These are phyloP conservation scores for Actinemys pallida DNA, from an alignment of 2,113 vertebrate species.

Conservation along the genomic window DNA sequence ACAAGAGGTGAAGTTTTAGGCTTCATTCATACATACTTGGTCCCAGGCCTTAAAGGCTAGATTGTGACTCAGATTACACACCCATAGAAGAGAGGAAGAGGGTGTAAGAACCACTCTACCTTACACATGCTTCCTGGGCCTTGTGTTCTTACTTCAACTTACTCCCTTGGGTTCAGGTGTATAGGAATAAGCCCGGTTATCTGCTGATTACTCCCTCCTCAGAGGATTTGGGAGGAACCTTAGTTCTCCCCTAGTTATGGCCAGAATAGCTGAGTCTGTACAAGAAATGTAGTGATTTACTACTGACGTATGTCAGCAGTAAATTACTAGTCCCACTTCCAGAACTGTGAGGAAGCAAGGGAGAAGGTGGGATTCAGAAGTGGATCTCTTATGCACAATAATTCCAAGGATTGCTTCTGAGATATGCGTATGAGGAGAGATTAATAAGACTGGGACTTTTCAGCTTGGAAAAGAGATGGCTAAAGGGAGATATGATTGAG, in stretches of 20 bases:
- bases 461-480: too few species aligned
- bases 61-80: not conserved
- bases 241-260: not conserved
- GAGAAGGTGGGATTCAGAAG: not conserved
- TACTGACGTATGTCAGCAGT: slow-evolving; percentile 1
- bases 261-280: not conserved
- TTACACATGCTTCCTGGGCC: not conserved
- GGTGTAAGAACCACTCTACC: not conserved
- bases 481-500: too few species aligned
- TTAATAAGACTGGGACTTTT: too few species aligned
- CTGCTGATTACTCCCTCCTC: not conserved
- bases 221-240: not conserved
- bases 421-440: not conserved
- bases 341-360: not conserved
- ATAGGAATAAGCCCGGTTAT: not conserved
- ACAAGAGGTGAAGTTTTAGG: not conserved
- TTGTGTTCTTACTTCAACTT: not conserved
- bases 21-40: not conserved
- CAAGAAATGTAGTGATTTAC: slow-evolving; percentile 24
- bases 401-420: slow-evolving; percentile 31
- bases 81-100: not conserved
- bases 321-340: not conserved
- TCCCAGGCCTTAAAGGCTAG: not conserved
- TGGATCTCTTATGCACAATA: slow-evolving; percentile 22
- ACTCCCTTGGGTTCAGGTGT: not conserved